Conservation (phyloP, 2,888 invertebrate genomes). For the Caenorhabditis becei region DNA sequence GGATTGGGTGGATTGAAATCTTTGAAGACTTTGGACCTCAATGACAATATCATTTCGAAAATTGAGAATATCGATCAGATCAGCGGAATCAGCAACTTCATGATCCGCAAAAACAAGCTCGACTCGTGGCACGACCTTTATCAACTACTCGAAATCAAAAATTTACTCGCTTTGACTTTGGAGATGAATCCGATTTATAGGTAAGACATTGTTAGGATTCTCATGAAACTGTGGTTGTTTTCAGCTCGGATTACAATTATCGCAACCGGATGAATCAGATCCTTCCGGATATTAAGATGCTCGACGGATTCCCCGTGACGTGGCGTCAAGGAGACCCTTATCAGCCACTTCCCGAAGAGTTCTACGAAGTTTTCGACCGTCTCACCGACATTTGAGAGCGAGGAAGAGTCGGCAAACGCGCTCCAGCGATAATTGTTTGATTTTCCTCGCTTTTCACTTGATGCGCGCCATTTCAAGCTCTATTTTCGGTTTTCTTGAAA, state of each 20-base stretch:
- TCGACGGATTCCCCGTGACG: slow-evolving; percentile 62
- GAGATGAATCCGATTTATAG: slow-evolving; percentile 67
- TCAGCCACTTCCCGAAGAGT: slow-evolving; percentile 54
- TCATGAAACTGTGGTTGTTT: not conserved
- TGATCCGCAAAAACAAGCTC: slow-evolving; percentile 74
- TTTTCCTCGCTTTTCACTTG: slow-evolving; percentile 8
- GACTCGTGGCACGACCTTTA: slow-evolving; percentile 60
- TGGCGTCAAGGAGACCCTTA: slow-evolving; percentile 66
- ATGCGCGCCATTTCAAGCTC: not conserved
- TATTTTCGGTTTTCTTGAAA: not conserved
- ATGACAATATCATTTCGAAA: slow-evolving; percentile 60
- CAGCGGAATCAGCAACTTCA: slow-evolving; percentile 66
- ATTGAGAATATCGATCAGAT: slow-evolving; percentile 71
- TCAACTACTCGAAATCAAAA: slow-evolving; percentile 29
- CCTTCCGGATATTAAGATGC: slow-evolving; percentile 54
- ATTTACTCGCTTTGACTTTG: slow-evolving; percentile 48
- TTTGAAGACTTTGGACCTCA: slow-evolving; percentile 47
- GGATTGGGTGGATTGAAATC: slow-evolving; percentile 30
- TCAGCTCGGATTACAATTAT: slow-evolving; percentile 60
- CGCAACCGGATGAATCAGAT: slow-evolving; percentile 59
- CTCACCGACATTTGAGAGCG: not conserved
- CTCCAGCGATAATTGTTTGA: slow-evolving; percentile 20
- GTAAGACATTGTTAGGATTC: slow-evolving; percentile 11
- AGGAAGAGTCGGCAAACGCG: slow-evolving; percentile 11
- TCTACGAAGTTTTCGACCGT: slow-evolving; percentile 39